Evolutionary conservation across 2,888 invertebrate species (phyloP), one percentile per base, ranked within the genome.

Genomic region (Pegoplata infirma): DNA sequence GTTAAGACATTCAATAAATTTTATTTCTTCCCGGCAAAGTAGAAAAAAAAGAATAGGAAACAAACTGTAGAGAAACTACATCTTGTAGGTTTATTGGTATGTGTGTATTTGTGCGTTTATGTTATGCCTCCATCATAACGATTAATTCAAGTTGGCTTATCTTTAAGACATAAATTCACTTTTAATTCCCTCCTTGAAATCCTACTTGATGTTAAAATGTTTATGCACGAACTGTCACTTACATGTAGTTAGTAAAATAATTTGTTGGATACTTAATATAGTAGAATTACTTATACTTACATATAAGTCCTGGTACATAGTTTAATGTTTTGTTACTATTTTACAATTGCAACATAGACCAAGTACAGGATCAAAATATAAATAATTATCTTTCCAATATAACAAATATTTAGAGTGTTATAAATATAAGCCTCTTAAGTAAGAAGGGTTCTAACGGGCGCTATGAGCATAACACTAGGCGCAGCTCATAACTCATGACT

Each of bases 1-100:
- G 75, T 79, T 75, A 75, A 75, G 66, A 79, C 69, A 71, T 75
- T 79, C 71, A 61, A 79, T 79, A 75, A 79, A 79, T 75, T 79
- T 67, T 56, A 77, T 80, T n/a, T n/a, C n/a, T n/a, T 71, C 66
- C 73, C 47, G 19, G 16, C 10, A 63, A 63, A 51, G 16, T 23
- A 47, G 8, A 21, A 56, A 21, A 51, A 51, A 28, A 58, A 19
- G 1, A 44, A 7, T 40, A 10, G n/a, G 25, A 44, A 66, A 64
- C 56, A 19, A 25, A 32, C 5, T 40, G 58, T n/a, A 2, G 14
- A 14, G 17, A 51, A 28, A 25, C 5, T 61, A 25, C 6, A 32
- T 47, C 5, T n/a, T 28, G 12, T 5, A 5, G 7, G 36, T 5
- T 16, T 36, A 46, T 23, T 7, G 25, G 21, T 21, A 4, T 49